Percentiles rank a stretch among this genome's conserved stretches.
These are phyloP conservation scores for Atrina japonica DNA, from an alignment of 2,888 invertebrate species.

Conservation along the genomic window DNA sequence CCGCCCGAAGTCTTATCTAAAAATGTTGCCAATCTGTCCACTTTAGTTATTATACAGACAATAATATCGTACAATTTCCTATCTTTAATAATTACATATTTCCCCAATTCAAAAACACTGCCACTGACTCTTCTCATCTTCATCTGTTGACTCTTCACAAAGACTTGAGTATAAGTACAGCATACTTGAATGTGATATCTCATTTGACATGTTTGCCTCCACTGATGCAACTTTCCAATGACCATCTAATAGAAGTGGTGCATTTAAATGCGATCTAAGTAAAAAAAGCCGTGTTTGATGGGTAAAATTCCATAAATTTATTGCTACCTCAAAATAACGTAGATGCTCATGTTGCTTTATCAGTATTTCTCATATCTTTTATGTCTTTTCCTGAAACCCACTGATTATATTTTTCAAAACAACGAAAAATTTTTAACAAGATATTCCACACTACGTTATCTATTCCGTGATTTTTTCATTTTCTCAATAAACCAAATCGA, in stretches of 20 bases:
- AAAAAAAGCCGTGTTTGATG: constrained; percentile 22
- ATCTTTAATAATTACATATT: constrained; percentile 21
- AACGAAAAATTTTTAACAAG: constrained; percentile 28
- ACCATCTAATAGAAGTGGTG: constrained; percentile 12
- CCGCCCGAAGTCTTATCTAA: constrained; percentile 22
- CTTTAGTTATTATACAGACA: constrained; percentile 27
- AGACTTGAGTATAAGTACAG: constrained; percentile 26
- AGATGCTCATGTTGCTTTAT: constrained; percentile 21
- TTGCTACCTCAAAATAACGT: constrained; percentile 22
- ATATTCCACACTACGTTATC: constrained; percentile 42
- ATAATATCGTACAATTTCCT: constrained; percentile 27
- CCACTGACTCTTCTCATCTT: constrained; percentile 27
- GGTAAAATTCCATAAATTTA: constrained; percentile 16
- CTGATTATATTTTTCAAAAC: constrained; percentile 27
- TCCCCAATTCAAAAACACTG: constrained; percentile 11
- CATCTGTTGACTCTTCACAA: constrained; percentile 33
- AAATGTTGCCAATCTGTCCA: constrained; percentile 25
- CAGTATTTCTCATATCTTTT: constrained; percentile 4
- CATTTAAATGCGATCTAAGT: constrained; percentile 22
- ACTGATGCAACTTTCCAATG: constrained; percentile 16
- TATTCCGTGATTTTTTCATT: constrained; percentile 39
- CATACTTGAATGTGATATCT: background rate
- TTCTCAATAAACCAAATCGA: constrained; percentile 51
- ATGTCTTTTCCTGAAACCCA: constrained; percentile 6
- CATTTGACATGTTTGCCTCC: background rate